These are phyloP conservation scores for Marmota flaviventris DNA, from an alignment of 2,113 vertebrate genomes.

Conservation along the genomic window DNA sequence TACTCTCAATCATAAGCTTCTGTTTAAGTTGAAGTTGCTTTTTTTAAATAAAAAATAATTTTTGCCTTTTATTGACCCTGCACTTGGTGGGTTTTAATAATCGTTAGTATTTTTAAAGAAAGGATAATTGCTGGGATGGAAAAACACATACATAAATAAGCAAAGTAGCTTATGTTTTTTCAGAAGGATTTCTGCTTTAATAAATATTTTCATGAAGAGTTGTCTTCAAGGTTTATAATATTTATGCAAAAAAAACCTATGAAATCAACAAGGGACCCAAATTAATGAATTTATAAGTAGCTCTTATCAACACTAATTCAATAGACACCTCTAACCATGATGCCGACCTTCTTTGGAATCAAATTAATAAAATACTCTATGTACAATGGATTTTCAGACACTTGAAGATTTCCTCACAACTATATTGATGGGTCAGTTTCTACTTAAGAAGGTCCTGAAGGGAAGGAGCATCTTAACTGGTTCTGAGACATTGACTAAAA, in stretches of 20 bases:
- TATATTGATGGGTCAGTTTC: not conserved
- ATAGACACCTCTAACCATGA: not conserved
- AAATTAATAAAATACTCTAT: not conserved
- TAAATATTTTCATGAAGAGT: conserved; percentile 29
- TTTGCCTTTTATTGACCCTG: not conserved
- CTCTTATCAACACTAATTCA: not conserved
- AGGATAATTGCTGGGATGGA: not conserved
- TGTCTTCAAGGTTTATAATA: not conserved
- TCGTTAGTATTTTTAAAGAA: not conserved
- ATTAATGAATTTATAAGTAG: not conserved
- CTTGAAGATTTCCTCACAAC: not conserved
- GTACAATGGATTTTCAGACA: not conserved
- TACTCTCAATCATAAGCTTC: not conserved
- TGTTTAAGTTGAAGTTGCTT: not conserved
- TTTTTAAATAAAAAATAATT: not conserved
- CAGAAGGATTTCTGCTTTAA: not conserved
- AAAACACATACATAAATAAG: not conserved
- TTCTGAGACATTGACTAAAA: conserved; percentile 33
- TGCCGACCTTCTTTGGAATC: not conserved
- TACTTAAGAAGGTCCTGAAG: not conserved
- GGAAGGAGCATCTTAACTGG: not conserved
- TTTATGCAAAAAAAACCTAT: not conserved
- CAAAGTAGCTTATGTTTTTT: not conserved
- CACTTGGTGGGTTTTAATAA: not conserved
- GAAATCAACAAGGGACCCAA: not conserved